phyloP scores from a whole-genome alignment of 1,140 invertebrate species.

The Vanessa tameamea region DNA sequence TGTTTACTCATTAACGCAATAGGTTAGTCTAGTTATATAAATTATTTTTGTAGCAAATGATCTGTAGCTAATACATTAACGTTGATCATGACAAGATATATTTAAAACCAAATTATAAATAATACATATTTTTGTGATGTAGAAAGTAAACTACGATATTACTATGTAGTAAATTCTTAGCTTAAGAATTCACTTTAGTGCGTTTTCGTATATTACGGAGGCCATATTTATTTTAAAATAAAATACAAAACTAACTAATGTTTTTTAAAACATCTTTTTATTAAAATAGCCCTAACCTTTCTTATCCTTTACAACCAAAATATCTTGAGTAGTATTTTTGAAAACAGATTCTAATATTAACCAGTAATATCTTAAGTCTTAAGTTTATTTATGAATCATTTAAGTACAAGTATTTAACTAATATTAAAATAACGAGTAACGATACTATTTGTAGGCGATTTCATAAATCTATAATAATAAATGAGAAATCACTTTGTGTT shows the following conservation, averaged over 20 bases:
- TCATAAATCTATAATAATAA: too few relatives aligned
- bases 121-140: slow-evolving; percentile 43
- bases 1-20: slow-evolving; percentile 7
- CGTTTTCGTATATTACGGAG: slow-evolving; percentile 73
- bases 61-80: slow-evolving; percentile 33
- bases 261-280: not conserved
- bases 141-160: slow-evolving; percentile 23
- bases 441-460: too few relatives aligned
- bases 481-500: too few relatives aligned
- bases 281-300: not conserved
- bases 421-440: too few relatives aligned
- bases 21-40: slow-evolving; percentile 5
- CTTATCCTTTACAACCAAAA: too few relatives aligned
- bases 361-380: too few relatives aligned
- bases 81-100: slow-evolving; percentile 54
- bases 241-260: slow-evolving; percentile 17
- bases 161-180: slow-evolving; percentile 19
- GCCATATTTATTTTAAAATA: slow-evolving; percentile 60
- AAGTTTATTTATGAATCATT: too few relatives aligned
- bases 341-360: too few relatives aligned
- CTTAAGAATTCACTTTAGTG: slow-evolving; percentile 32
- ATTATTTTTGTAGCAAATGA: slow-evolving; percentile 21
- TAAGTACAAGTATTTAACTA: too few relatives aligned
- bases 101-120: slow-evolving; percentile 57
- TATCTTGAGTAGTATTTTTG: too few relatives aligned